Base-by-base conservation (phyloP, 2,797 vertebrate species). In the Triplophysa bombifrons region DNA sequence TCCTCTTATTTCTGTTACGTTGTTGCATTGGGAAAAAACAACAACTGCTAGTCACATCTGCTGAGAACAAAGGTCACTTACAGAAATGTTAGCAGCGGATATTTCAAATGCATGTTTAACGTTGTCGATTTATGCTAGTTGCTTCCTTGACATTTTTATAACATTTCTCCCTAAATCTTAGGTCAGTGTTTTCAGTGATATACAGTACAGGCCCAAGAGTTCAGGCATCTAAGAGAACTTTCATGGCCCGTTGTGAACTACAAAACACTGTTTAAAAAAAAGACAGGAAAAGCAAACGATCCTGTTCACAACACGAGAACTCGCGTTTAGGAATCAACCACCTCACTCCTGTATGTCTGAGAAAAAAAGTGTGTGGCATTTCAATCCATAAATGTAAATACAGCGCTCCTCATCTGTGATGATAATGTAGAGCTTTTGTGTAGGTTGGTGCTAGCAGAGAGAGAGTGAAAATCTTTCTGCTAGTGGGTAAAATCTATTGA, bases 361-460 rank as follows among this genome's bases (percentile, higher is more conserved):
- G 85, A 83, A 87, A 89, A 85, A 88, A 41, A 51, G 68, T 11
- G 63, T 85, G 74, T 86, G 83, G 79, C 89, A 82, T 89, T 85
- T 87, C 71, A 92, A 92, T 94, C 93, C 85, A 94, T 93, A 93
- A 91, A 93, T 93, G 92, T 90, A 93, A 92, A 94, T 92, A 78
- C 16, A 22, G 48, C 61, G 34, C 87, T 86, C 74, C 82, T 91
- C 86, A 91, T 92, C 92, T 92, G 89, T 89, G 88, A 93, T 92
- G 92, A 92, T 92, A 93, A 93, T 92, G 88, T 89, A 89, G 91
- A 90, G 88, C 90, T 90, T 90, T 87, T 90, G 88, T 89, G 85
- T 87, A 88, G 83, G 84, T 88, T 90, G 88, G 90, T 90, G 85
- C 88, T 73, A 80, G 83, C 77, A 74, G 74, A 81, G 85, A 84